These are phyloP conservation scores for Coracias cyanogaster DNA, from an alignment of 2,797 vertebrate genomes.

Conservation along the genomic window DNA sequence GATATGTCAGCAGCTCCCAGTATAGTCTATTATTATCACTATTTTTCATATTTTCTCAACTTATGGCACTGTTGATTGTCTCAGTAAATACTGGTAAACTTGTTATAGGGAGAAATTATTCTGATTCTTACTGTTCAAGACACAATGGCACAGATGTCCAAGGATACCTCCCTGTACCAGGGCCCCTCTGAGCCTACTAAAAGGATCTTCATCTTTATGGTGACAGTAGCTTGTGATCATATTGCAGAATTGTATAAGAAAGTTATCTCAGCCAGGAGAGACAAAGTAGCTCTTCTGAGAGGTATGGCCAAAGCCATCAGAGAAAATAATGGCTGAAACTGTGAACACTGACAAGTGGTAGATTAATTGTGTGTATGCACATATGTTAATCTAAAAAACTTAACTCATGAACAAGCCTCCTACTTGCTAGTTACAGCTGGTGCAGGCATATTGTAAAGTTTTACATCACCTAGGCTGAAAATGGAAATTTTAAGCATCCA, in stretches of 20 bases:
- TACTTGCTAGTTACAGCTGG: neutral
- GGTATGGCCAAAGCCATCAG: neutral
- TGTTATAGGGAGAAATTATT: neutral
- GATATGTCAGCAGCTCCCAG: neutral
- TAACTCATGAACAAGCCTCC: neutral
- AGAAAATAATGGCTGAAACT: neutral
- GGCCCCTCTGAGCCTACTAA: neutral
- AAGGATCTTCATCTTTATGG: neutral
- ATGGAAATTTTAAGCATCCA: neutral
- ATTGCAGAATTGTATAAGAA: neutral
- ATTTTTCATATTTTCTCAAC: neutral
- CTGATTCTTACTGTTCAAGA: neutral
- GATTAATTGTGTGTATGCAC: neutral
- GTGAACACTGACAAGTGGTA: neutral
- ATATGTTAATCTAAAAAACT: neutral
- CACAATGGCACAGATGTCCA: neutral
- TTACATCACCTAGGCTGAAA: neutral
- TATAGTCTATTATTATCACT: no score
- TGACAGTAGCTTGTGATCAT: rapidly evolving
- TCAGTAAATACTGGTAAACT: neutral
- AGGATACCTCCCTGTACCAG: neutral
- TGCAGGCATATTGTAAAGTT: neutral
- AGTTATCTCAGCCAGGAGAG: neutral
- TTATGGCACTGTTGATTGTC: neutral
- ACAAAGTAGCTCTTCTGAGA: neutral